Percentiles rank a stretch among this genome's conserved stretches.
These are phyloP conservation scores for Heliconius hewitsoni DNA, from an alignment of 1,140 invertebrate genomes.

Conservation along the genomic window DNA sequence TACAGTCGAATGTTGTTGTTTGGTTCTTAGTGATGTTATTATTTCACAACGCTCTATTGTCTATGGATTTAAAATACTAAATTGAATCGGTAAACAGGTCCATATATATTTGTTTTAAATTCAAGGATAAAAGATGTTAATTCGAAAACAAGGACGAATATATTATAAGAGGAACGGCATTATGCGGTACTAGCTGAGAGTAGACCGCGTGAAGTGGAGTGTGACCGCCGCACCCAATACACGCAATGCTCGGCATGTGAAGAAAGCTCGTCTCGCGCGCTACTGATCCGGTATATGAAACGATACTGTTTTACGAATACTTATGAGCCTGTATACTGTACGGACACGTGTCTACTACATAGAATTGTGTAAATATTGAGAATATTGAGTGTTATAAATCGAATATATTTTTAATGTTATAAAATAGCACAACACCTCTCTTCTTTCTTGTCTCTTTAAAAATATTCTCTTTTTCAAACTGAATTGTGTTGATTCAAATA, in stretches of 20 bases:
- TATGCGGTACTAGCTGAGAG: slow-evolving; percentile 15
- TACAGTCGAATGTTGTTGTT: background rate
- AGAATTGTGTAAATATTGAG: background rate
- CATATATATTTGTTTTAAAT: background rate
- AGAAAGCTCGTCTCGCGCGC: slow-evolving; percentile 61
- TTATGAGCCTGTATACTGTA: background rate
- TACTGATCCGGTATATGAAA: slow-evolving; percentile 29
- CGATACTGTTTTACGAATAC: background rate
- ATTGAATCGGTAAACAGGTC: background rate
- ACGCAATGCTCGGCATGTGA: slow-evolving; percentile 69
- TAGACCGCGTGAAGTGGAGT: slow-evolving; percentile 50
- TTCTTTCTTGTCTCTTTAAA: too few relatives aligned
- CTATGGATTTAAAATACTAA: background rate
- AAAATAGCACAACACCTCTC: too few relatives aligned
- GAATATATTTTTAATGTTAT: background rate
- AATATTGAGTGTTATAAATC: background rate
- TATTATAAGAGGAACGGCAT: background rate
- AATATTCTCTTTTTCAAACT: too few relatives aligned
- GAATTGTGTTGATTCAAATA: too few relatives aligned
- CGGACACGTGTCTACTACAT: too few relatives aligned
- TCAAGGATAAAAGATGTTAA: background rate
- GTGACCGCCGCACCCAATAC: slow-evolving; percentile 53
- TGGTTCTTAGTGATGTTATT: background rate
- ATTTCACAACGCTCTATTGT: background rate
- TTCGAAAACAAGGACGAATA: background rate